A percentile compares a stretch with the other conserved stretches of the same genome.
These are phyloP conservation scores for Chirona hameri DNA, from an alignment of 2,888 invertebrate species.

Conservation along the genomic window DNA sequence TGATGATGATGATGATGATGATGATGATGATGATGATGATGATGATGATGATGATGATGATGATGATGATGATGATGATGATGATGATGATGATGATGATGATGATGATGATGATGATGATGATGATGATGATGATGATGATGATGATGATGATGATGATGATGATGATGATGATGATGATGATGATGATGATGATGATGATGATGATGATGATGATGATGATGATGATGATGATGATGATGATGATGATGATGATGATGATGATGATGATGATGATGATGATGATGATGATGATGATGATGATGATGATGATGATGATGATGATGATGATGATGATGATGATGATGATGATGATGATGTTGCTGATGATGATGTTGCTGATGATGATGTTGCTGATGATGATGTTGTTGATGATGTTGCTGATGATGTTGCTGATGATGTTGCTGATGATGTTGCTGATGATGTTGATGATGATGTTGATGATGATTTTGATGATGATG, in stretches of 20 bases:
- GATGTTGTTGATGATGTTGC: too few relatives aligned
- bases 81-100: not conserved
- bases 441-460: too few relatives aligned
- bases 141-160: slow-evolving; percentile 22
- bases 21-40: not conserved
- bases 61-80: slow-evolving; percentile 5
- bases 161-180: slow-evolving; percentile 22
- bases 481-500: too few relatives aligned
- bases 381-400: too few relatives aligned
- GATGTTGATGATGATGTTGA: too few relatives aligned
- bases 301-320: slow-evolving; percentile 22
- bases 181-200: slow-evolving; percentile 8
- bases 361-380: too few relatives aligned
- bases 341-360: slow-evolving; percentile 22
- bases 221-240: slow-evolving; percentile 22
- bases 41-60: not conserved
- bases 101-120: not conserved
- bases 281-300: slow-evolving; percentile 22
- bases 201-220: slow-evolving; percentile 22
- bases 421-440: too few relatives aligned
- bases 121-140: slow-evolving; percentile 10
- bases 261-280: slow-evolving; percentile 22
- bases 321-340: slow-evolving; percentile 22
- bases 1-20: slow-evolving; percentile 6
- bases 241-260: slow-evolving; percentile 22